Percentiles rank a stretch among this genome's conserved stretches.
Conservation (phyloP, 2,113 vertebrate species). For the Sturnus vulgaris region DNA sequence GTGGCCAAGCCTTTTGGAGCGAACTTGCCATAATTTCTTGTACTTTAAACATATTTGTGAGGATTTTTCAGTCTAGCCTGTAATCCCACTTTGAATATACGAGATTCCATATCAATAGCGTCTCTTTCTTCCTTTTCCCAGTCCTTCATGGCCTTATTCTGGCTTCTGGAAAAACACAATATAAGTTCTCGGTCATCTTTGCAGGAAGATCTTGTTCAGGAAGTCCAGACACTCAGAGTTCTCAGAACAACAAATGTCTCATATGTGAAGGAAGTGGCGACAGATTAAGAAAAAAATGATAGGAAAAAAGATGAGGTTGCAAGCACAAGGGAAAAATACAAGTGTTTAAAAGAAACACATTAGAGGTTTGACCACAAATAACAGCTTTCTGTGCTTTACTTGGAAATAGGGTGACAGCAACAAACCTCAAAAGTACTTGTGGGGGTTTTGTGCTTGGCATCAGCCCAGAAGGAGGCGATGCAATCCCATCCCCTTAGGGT, state of each 20-base stretch:
- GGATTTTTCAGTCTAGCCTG: background rate
- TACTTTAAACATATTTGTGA: background rate
- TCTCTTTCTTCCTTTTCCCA: background rate
- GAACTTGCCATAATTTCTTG: background rate
- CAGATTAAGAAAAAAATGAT: background rate
- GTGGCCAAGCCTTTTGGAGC: background rate
- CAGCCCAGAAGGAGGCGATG: background rate
- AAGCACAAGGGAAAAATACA: background rate
- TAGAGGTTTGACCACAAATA: background rate
- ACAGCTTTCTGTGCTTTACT: background rate
- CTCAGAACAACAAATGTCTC: background rate
- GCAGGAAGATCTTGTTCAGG: background rate
- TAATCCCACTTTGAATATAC: background rate
- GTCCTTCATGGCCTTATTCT: background rate
- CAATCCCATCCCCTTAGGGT: accelerated
- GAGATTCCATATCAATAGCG: background rate
- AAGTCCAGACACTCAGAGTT: background rate
- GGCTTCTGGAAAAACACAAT: background rate
- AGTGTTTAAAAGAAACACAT: background rate
- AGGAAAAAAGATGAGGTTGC: background rate
- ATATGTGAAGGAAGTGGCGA: background rate
- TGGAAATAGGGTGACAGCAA: background rate
- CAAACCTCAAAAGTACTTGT: background rate
- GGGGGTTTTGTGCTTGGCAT: background rate
- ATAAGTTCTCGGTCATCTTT: background rate